Conservation (phyloP, 2,113 vertebrate species). For the Otis tarda region DNA sequence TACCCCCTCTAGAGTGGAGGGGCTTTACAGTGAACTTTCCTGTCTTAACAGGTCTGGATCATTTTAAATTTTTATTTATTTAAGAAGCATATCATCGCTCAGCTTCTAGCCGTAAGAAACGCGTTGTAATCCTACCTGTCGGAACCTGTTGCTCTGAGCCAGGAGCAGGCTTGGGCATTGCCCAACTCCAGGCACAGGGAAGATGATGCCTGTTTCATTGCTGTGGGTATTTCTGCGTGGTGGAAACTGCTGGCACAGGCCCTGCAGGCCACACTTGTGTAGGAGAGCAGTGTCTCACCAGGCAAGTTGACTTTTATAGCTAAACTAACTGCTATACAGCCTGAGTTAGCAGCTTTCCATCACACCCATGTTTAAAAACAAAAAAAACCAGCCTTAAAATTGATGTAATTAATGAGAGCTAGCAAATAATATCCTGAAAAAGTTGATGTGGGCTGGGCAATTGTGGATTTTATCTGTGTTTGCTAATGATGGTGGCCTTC, state of each 20-base stretch:
- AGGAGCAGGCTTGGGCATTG: background rate
- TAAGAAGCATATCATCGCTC: background rate
- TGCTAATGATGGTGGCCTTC: slow-evolving; percentile 1
- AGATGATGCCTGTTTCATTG: background rate
- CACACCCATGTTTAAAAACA: background rate
- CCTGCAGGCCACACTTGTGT: background rate
- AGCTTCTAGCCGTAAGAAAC: background rate
- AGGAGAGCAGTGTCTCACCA: background rate
- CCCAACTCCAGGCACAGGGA: background rate
- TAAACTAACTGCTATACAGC: background rate
- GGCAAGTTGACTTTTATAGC: background rate
- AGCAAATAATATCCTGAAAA: background rate
- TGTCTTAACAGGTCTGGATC: background rate
- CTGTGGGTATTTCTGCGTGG: background rate
- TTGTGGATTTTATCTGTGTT: background rate
- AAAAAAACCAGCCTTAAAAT: background rate
- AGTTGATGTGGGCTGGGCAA: background rate
- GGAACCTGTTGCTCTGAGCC: background rate
- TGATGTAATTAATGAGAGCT: background rate
- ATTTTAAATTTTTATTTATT: background rate
- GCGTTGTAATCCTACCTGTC: background rate
- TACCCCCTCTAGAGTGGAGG: too few species aligned
- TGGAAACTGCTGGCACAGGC: background rate
- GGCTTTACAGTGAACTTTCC: background rate
- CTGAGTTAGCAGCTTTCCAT: background rate